Evolutionary conservation across 2,113 vertebrate species (phyloP).

Genomic region (Entomyzon cyanotis): DNA sequence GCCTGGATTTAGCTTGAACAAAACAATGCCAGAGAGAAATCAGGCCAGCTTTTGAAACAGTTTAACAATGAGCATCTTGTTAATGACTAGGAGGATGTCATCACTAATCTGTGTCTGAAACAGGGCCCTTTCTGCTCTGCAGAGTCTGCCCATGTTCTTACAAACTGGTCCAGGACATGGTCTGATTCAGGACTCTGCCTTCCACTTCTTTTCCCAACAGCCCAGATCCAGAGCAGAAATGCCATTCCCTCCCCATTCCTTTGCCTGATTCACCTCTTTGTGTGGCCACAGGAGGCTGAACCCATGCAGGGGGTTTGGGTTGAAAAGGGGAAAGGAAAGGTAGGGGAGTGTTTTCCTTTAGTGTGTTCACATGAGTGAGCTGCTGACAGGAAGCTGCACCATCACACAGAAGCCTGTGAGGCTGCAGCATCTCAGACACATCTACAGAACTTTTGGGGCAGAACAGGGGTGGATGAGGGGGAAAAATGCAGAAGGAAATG

Average conservation of each 20-base stretch:
- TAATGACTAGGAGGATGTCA: background rate
- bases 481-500: background rate
- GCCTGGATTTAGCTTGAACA: background rate
- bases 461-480: background rate
- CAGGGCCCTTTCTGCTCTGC: background rate
- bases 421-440: background rate
- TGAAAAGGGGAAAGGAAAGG: background rate
- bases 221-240: background rate
- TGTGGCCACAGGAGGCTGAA: background rate
- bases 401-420: background rate
- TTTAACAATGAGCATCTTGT: slow-evolving; percentile 3
- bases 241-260: background rate
- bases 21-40: background rate
- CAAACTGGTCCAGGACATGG: background rate
- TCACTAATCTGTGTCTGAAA: background rate
- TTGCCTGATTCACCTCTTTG: background rate
- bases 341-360: background rate
- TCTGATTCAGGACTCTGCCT: background rate
- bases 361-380: background rate
- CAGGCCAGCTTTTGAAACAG: background rate
- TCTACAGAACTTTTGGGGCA: background rate
- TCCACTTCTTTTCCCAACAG: background rate
- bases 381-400: background rate
- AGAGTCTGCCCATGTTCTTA: background rate
- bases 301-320: background rate